Evolutionary conservation across 2,888 invertebrate species (phyloP), one percentile per base, ranked within the genome.

Genomic region (Creontiades dilutus): DNA sequence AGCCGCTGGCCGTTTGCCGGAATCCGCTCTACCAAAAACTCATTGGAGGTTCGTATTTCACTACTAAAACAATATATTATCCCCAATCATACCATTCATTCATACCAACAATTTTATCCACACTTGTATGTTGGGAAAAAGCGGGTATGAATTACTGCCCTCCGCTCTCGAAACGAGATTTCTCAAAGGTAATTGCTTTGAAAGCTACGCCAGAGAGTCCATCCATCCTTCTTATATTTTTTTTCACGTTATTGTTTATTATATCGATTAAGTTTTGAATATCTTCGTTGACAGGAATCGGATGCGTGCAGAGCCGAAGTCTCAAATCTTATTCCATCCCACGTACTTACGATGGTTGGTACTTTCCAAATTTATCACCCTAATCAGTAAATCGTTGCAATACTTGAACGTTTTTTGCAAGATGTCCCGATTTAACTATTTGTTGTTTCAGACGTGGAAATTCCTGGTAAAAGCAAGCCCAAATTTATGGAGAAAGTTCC

Each of bases 401-500:
- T 7, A 11, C 52, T 52, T 52, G 52, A 2, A 52, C 13, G 2
- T 16, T 52, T 16, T 52, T 52, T 2, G 16, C 52, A 52, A 7
- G 2, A 37, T 37, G 37, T 16, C 52, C 11, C 11, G 52, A 14
- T 52, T 52, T 52, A 2, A 2, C 52, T 52, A 16, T 52, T 52
- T 68, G 48, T 57, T 37, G 14, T 92, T 93, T 46, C 93, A 97
- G 97, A 96, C 93, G 94, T 97, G 92, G 95, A 95, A 93, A 94
- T 96, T 92, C 96, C 96, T 13, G 97, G 97, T 90, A 95, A 95
- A 89, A 94, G 94, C 28, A 97, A 96, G 93, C 93, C 98, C 9
- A 95, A 94, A 91, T 93, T 96, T 68, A 93, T 96, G 93, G 96
- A 96, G 0, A 98, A 96, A 93, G 95, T 96, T 0, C 98, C 97